Evolutionary conservation across 2,888 invertebrate species (phyloP).

Genomic region (Embidobia sp.): DNA sequence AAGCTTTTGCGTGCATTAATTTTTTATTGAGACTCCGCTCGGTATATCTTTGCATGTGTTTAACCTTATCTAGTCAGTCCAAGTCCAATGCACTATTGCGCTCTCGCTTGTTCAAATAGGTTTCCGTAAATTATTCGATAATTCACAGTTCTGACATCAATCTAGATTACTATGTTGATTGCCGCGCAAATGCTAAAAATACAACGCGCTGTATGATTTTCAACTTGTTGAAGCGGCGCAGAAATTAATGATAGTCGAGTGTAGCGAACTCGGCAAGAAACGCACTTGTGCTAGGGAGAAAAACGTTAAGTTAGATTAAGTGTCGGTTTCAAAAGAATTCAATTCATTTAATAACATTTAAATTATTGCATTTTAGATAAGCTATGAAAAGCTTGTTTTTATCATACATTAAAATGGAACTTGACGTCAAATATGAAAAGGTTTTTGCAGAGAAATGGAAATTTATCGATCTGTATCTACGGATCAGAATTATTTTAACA

Average conservation of each 20-base stretch:
- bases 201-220: conserved; percentile 28
- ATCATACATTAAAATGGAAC: no score
- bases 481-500: no score
- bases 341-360: no score
- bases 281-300: not conserved
- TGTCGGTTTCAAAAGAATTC: conserved; percentile 2
- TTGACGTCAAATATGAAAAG: no score
- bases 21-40: conserved; percentile 45
- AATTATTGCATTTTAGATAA: no score
- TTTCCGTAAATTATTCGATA: conserved; percentile 40
- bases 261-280: conserved; percentile 26
- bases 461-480: no score
- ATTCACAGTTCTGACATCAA: conserved; percentile 40
- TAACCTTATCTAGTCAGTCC: conserved; percentile 50
- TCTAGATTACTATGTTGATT: conserved; percentile 44
- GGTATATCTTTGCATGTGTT: conserved; percentile 57
- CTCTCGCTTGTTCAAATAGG: conserved; percentile 15
- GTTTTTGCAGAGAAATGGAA: no score
- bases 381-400: no score
- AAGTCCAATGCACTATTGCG: conserved; percentile 35
- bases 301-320: conserved; percentile 5
- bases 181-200: conserved; percentile 32
- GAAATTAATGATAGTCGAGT: conserved; percentile 36
- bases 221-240: conserved; percentile 36
- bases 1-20: conserved; percentile 42